Evolutionary conservation across 2,888 invertebrate genomes (phyloP), one percentile per base, ranked within the genome.

Genomic region (Cenopis cana): DNA sequence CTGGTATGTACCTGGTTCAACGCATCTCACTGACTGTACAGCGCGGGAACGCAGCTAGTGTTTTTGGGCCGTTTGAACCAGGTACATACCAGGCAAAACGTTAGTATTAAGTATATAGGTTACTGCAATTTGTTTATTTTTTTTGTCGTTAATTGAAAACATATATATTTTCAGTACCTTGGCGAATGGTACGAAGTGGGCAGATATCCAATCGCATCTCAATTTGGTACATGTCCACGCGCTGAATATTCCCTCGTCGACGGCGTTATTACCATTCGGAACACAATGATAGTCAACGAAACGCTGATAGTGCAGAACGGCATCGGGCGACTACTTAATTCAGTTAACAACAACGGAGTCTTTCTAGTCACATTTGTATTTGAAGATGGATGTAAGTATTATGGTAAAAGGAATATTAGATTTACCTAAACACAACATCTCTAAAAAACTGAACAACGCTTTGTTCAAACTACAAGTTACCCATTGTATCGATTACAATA

Each of bases 341-440:
- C 71, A 10, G 1, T 60, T 1, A 2, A 6, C 2, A 66, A 66
- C 20, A 61, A 14, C 14, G 71, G 71, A 24, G 24, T 67, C 3
- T 17, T 71, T 0, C 2, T 6, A 10, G 61, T 61, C 24, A 71
- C 55, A 3, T 36, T 71, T n/a, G 11, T 56, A 2, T n/a, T 67
- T 18, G 70, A 70, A 20, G 67, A 67, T 55, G 71, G 71, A 55
- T 49, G 71, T 71, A 18, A 1, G 70, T 65, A 24, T 24, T 24
- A 24, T 46, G 5, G 14, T 41, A 3, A 41, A 41, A 5, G 9
- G 33, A 33, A 33, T 0, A 33, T 33, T 41, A 41, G 2, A 12
- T 41, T 41, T 41, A 14, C 14, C 14, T 41, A 12, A 2, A 5
- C 41, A 14, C 14, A 14, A 12, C 3, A 14, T 14, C 2, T 41